Conservation (phyloP, 1,140 invertebrate species). For the Atta texana region DNA sequence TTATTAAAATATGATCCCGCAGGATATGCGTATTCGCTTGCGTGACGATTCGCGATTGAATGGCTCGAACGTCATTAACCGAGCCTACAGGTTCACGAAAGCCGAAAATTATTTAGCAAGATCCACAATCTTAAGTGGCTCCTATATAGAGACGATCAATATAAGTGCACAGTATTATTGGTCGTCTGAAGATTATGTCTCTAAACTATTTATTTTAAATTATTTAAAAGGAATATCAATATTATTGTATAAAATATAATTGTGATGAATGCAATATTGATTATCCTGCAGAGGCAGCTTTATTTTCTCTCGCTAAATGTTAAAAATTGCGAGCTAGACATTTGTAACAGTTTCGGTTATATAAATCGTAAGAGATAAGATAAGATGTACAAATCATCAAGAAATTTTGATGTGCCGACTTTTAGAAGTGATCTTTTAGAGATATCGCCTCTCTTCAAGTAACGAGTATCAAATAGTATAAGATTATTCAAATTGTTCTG, state of each 20-base stretch:
- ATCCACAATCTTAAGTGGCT: not conserved
- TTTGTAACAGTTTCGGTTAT: not conserved
- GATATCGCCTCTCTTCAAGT: not conserved
- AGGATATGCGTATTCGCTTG: not conserved
- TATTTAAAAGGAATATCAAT: no score
- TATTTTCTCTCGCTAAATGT: not conserved
- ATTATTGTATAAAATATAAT: no score
- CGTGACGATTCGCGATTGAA: not conserved
- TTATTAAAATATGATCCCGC: constrained; percentile 26
- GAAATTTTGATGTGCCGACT: not conserved
- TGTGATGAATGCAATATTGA: no score
- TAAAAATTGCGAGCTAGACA: not conserved
- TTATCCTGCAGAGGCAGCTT: no score
- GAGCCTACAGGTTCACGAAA: not conserved
- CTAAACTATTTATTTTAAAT: no score
- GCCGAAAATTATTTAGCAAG: not conserved
- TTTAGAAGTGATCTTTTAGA: not conserved
- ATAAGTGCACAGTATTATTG: no score
- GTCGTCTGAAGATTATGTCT: no score
- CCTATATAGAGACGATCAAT: no score
- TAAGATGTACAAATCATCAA: not conserved
- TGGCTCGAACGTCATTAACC: not conserved
- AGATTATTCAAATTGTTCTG: no score
- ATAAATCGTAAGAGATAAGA: constrained; percentile 14
- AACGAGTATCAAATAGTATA: not conserved